Evolutionary conservation across 2,888 invertebrate species (phyloP).

Genomic region (Zhuqinia jingwanae): DNA sequence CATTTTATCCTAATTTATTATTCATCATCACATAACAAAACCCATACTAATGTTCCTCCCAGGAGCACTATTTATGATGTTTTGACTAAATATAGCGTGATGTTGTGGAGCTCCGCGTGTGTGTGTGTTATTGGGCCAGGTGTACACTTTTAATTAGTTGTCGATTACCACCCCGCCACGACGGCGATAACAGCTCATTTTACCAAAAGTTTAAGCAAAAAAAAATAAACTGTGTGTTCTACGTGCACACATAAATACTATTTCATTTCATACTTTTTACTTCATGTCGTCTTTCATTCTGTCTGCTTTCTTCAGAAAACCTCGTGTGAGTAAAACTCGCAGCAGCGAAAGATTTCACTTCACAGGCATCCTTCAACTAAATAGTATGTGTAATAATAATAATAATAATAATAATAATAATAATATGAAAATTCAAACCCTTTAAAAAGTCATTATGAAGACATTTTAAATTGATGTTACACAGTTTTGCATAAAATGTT

Average conservation of each 20-base stretch:
- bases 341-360: neutral
- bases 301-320: neutral
- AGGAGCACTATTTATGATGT: no score
- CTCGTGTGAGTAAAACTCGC: no score
- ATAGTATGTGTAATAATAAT: neutral
- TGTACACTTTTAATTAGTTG: slow-evolving; percentile 64
- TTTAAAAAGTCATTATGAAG: slow-evolving; percentile 34
- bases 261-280: no score
- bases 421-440: slow-evolving; percentile 18
- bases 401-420: no score
- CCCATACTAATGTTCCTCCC: no score
- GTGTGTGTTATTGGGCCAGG: slow-evolving; percentile 47
- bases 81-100: no score
- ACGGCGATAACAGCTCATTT: neutral
- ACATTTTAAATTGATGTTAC: slow-evolving; percentile 26
- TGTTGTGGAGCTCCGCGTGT: no score
- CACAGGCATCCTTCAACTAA: neutral
- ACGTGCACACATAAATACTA: no score
- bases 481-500: neutral
- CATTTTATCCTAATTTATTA: no score
- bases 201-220: neutral
- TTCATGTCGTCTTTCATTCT: neutral
- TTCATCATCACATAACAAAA: no score
- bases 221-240: neutral
- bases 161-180: neutral